Conservation (phyloP, 2,797 vertebrate genomes). For the Tympanoctomys barrerae region DNA sequence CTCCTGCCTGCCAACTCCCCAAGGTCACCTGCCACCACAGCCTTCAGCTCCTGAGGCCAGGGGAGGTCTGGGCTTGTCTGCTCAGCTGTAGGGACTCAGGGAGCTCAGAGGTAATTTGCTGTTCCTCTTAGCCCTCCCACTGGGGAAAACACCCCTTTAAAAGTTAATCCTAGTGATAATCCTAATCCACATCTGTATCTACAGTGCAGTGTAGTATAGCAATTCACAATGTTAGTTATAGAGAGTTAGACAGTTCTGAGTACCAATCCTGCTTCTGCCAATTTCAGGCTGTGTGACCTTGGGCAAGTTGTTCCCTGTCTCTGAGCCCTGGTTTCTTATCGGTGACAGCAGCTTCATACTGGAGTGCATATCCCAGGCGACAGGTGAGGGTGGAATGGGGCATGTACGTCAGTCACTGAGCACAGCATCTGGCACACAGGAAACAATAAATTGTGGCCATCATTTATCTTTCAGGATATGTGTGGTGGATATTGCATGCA, state of each 20-base stretch:
- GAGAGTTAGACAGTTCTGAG: neutral
- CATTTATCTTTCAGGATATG: neutral
- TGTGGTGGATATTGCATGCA: no score
- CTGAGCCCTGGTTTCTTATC: neutral
- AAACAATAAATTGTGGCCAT: neutral
- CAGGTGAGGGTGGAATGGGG: neutral
- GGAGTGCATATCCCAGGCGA: neutral
- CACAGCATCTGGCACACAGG: neutral
- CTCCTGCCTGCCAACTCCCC: neutral
- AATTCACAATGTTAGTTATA: neutral
- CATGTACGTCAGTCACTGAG: neutral
- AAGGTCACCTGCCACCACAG: fast-evolving
- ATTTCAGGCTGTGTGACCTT: neutral
- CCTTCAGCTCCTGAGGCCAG: neutral
- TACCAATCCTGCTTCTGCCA: neutral
- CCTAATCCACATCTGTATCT: neutral
- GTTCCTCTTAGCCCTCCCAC: neutral
- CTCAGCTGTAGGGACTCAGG: neutral
- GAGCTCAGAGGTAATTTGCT: neutral
- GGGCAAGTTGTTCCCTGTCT: neutral
- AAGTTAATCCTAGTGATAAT: neutral
- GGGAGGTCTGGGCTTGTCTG: no score
- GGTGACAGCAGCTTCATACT: neutral
- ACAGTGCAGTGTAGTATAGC: fast-evolving
- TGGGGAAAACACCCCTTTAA: neutral